Conservation (phyloP, 2,888 invertebrate genomes). For the Pyralis farinalis region DNA sequence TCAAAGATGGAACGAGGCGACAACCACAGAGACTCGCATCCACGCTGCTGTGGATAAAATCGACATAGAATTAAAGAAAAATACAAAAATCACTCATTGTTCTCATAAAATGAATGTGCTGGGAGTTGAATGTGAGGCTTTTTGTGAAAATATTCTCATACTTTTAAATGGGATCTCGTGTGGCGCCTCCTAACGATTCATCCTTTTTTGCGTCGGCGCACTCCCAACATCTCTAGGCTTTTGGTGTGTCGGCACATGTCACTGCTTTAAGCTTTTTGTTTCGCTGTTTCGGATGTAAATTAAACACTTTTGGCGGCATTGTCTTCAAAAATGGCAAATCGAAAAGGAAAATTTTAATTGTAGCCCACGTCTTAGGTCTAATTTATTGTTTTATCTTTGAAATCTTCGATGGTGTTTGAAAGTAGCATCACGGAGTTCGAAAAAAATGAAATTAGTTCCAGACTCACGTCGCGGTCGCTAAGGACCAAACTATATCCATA, state of each 20-base stretch:
- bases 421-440: no score
- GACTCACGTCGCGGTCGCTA: no score
- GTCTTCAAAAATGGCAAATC: slow-evolving; percentile 44
- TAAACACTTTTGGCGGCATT: slow-evolving; percentile 74
- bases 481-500: no score
- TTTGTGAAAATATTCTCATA: slow-evolving; percentile 81
- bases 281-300: slow-evolving; percentile 69
- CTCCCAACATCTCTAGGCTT: slow-evolving; percentile 64
- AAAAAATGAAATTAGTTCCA: no score
- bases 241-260: slow-evolving; percentile 74
- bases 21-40: slow-evolving; percentile 70
- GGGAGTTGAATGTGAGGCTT: slow-evolving; percentile 79
- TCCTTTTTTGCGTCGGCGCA: slow-evolving; percentile 73
- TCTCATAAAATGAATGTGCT: slow-evolving; percentile 81
- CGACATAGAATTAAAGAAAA: slow-evolving; percentile 80
- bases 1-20: slow-evolving; percentile 73
- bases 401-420: neutral
- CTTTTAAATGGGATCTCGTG: slow-evolving; percentile 80
- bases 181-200: slow-evolving; percentile 80
- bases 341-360: slow-evolving; percentile 40
- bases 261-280: slow-evolving; percentile 64
- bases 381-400: slow-evolving; percentile 20
- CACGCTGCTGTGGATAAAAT: slow-evolving; percentile 74
- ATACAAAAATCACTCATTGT: slow-evolving; percentile 81
- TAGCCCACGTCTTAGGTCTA: slow-evolving; percentile 26